Base-by-base conservation (phyloP, 2,113 vertebrate genomes). In the Ibidorhyncha struthersii region DNA sequence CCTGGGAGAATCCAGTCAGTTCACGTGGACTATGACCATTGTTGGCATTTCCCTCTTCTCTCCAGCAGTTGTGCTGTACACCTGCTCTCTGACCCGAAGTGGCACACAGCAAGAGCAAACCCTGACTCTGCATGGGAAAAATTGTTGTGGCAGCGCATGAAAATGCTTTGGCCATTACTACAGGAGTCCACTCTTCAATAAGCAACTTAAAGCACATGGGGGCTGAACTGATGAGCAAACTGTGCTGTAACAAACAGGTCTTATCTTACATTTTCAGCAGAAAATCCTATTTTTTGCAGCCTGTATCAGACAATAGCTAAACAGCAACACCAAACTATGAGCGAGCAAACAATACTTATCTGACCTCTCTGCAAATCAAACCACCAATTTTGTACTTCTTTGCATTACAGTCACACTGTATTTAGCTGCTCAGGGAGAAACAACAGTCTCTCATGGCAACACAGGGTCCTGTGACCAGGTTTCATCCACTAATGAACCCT, bases 31-130 rank as follows among this genome's bases (percentile, higher is more conserved):
- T 11, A 1, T 34, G 32, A 45, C 36, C 36, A 38, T 18, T 2
- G 4, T 21, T 26, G 65, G 8, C 45, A 20, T 29, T 59, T 77
- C 41, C 21, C 34, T 40, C 14, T 45, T 43, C 30, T 21, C n/a
- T 71, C n/a, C 38, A 56, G 27, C 5, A 55, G 17, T 7, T 36
- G 10, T 3, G 23, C 3, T 74, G 19, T 15, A 27, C 12, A 17
- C 1, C 4, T 21, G 17, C 11, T 61, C 36, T 67, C 23, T 12
- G 29, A 52, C 15, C 4, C 12, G 1, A 4, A 0, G 0, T 25
- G n/a, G 26, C 12, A n/a, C 62, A 53, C 5, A 32, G 30, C 15
- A 20, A 49, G 15, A 53, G 9, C 7, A 30, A 79, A 4, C 15
- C 22, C 43, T 72, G 49, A 26, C 49, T n/a, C 53, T 45, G 43